Percentiles rank a stretch among this genome's conserved stretches.
Conservation (phyloP, 2,113 vertebrate genomes). For the Neogobius melanostomus region DNA sequence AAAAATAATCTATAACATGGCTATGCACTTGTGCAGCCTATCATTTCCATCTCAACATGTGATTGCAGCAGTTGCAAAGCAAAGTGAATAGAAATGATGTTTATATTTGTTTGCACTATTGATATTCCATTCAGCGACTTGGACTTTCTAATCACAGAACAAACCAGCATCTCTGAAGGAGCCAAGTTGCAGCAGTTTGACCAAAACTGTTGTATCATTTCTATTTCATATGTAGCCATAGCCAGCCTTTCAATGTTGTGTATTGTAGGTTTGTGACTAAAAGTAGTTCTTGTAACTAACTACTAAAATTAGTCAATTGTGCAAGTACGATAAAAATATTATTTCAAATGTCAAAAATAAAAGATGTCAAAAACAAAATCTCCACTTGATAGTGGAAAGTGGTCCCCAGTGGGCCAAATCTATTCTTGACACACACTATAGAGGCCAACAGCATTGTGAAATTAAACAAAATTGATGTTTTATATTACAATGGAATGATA, state of each 20-base stretch:
- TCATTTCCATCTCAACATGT: slow-evolving; percentile 73
- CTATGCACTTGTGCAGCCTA: slow-evolving; percentile 55
- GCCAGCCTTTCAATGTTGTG: too few species aligned
- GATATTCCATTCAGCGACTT: slow-evolving; percentile 39
- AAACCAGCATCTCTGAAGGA: slow-evolving; percentile 2
- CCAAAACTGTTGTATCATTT: neutral
- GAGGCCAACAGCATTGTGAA: too few species aligned
- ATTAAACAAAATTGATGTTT: too few species aligned
- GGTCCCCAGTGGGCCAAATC: too few species aligned
- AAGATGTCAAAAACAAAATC: neutral
- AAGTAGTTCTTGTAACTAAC: neutral
- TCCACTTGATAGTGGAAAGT: too few species aligned
- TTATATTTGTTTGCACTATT: slow-evolving; percentile 45
- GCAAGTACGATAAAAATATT: neutral
- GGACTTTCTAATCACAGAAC: slow-evolving; percentile 22
- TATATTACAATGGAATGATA: too few species aligned
- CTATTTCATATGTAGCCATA: neutral
- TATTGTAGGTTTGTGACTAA: neutral
- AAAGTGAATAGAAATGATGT: slow-evolving; percentile 62
- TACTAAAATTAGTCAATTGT: neutral
- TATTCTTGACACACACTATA: too few species aligned
- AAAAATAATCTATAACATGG: slow-evolving; percentile 66
- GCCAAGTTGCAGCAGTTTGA: neutral
- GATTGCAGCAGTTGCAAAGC: slow-evolving; percentile 62
- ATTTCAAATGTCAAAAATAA: neutral